Evolutionary conservation across 2,888 invertebrate species (phyloP).

Genomic region (Tetropium fuscum): DNA sequence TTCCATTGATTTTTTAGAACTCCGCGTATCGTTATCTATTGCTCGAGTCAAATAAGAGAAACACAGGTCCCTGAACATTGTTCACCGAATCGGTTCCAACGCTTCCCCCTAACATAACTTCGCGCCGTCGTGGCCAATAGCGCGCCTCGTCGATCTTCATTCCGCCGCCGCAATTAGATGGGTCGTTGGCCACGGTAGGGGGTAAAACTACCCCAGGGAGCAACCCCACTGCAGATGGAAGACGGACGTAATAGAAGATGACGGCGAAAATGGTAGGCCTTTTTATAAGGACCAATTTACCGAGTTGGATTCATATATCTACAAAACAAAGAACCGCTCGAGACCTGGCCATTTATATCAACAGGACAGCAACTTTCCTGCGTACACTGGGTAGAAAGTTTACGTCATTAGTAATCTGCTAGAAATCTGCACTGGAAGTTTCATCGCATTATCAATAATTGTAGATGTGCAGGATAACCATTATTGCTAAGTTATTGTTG

Average conservation of each 20-base stretch:
- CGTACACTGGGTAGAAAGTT: not conserved
- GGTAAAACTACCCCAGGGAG: conserved; percentile 34
- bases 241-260: conserved; percentile 61
- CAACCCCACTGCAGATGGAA: conserved; percentile 55
- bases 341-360: conserved; percentile 24
- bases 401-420: not conserved
- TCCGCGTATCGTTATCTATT: conserved; percentile 14
- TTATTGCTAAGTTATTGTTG: no score
- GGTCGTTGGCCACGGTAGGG: conserved; percentile 71
- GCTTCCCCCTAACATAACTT: conserved; percentile 50
- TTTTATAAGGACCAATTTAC: conserved; percentile 35
- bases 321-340: conserved; percentile 29
- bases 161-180: conserved; percentile 77
- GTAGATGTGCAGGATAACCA: no score
- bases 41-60: conserved; percentile 36
- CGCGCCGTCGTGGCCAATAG: conserved; percentile 71
- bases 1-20: not conserved
- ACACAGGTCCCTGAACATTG: conserved; percentile 32
- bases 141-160: conserved; percentile 79
- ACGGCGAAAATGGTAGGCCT: conserved; percentile 57
- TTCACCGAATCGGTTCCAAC: conserved; percentile 52
- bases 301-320: conserved; percentile 25
- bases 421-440: no score
- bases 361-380: not conserved
- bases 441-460: no score